Percentiles rank a stretch among this genome's conserved stretches.
Evolutionary conservation across 2,797 vertebrate species (phyloP).

Genomic region (Phylloscopus collybita): DNA sequence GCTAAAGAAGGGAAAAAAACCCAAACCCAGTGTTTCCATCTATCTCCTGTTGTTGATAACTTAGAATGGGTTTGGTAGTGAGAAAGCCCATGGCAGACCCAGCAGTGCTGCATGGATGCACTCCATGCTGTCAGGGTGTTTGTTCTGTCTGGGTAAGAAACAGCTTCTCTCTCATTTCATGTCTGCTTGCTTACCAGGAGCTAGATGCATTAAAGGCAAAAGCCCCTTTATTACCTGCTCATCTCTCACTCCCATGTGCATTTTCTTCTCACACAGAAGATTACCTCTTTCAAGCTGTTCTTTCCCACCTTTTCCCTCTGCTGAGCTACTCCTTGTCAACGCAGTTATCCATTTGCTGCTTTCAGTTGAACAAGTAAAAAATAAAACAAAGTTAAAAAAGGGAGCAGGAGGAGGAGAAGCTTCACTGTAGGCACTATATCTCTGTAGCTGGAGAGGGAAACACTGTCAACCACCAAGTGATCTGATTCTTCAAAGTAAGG

Average conservation of each 20-base stretch:
- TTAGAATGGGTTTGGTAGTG: not conserved
- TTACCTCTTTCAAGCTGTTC: constrained; percentile 53
- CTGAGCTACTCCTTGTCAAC: constrained; percentile 50
- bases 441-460: not conserved
- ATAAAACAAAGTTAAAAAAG: not conserved
- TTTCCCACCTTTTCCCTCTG: constrained; percentile 27
- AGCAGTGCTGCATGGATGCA: not conserved
- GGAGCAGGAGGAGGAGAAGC: not conserved
- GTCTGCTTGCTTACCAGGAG: not conserved
- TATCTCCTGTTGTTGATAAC: not conserved
- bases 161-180: not conserved
- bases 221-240: constrained; percentile 35
- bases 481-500: not conserved
- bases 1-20: not conserved
- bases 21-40: not conserved
- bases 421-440: not conserved
- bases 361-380: not conserved
- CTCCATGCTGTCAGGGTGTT: not conserved
- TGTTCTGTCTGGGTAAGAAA: not conserved
- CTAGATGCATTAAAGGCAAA: not conserved
- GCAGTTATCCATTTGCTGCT: constrained; percentile 6
- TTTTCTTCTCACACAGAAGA: constrained; percentile 4
- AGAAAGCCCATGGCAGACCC: not conserved
- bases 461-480: not conserved
- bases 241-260: constrained; percentile 10